A percentile compares a stretch with the other conserved stretches of the same genome.
Conservation (phyloP, 2,113 vertebrate species). For the Pavo muticus region DNA sequence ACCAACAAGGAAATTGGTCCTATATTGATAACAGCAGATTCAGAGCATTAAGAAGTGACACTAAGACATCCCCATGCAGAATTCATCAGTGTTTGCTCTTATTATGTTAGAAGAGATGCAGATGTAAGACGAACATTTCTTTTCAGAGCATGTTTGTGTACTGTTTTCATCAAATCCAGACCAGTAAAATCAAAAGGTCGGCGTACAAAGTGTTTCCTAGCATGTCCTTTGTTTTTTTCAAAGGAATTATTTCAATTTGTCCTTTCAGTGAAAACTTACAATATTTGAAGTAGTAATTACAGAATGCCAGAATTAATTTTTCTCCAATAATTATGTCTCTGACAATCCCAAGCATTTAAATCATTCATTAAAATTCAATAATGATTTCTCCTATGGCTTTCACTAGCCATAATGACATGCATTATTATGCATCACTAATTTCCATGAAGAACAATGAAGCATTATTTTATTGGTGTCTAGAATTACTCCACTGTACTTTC, state of each 20-base stretch:
- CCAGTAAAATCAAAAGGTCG: neutral
- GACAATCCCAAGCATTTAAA: constrained; percentile 75
- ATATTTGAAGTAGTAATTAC: constrained; percentile 77
- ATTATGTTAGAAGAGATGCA: neutral
- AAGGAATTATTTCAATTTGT: constrained; percentile 60
- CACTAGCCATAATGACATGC: constrained; percentile 68
- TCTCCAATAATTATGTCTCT: constrained; percentile 74
- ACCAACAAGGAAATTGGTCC: neutral
- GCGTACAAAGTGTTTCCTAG: neutral
- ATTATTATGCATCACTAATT: constrained; percentile 76
- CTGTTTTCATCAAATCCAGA: neutral
- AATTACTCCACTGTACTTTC: constrained; percentile 46
- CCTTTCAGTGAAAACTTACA: constrained; percentile 52
- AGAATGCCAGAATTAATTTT: constrained; percentile 78
- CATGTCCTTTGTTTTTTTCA: neutral
- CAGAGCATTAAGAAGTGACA: fast-evolving
- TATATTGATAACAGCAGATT: neutral
- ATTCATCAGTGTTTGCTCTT: neutral
- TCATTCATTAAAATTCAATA: constrained; percentile 80
- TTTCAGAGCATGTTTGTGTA: neutral
- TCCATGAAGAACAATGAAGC: constrained; percentile 75
- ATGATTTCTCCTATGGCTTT: constrained; percentile 75
- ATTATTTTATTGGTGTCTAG: constrained; percentile 70
- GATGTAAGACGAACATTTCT: neutral
- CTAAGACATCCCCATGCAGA: neutral